A percentile compares a stretch with the other conserved stretches of the same genome.
These are phyloP conservation scores for Empidonax alnorum DNA, from an alignment of 2,113 vertebrate genomes.

Conservation along the genomic window DNA sequence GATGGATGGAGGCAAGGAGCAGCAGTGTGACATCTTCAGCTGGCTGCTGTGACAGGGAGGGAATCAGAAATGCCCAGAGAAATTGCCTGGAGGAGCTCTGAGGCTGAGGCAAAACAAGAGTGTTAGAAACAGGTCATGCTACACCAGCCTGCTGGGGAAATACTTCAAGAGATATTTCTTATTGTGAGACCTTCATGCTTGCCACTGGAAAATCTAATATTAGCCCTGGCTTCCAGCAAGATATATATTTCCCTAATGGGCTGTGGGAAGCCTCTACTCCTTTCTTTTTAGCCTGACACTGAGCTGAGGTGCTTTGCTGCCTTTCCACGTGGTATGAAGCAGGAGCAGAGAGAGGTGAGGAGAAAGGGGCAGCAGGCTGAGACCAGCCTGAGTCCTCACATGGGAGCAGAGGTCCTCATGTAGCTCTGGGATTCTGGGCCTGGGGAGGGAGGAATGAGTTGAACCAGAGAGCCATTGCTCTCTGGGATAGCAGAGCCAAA, in stretches of 20 bases:
- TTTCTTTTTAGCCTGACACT: not conserved
- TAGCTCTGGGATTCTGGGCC: not conserved
- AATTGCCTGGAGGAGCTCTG: not conserved
- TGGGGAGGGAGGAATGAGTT: rapidly evolving
- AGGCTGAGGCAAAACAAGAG: not conserved
- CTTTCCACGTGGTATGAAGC: rapidly evolving
- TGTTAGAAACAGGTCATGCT: not conserved
- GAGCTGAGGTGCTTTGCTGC: not conserved
- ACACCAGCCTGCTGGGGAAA: not conserved
- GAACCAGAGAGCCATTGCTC: not conserved
- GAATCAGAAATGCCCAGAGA: slow-evolving; percentile 13
- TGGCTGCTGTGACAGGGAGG: not conserved
- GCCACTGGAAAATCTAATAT: slow-evolving; percentile 13
- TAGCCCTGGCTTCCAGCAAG: not conserved
- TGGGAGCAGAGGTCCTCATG: not conserved
- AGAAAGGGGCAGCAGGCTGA: not conserved
- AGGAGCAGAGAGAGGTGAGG: not conserved
- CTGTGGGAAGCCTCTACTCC: not conserved
- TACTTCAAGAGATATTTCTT: not conserved
- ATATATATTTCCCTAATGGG: not conserved
- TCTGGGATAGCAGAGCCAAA: not conserved
- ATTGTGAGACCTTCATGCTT: not conserved
- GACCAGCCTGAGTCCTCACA: not conserved
- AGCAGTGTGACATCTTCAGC: slow-evolving; percentile 54
- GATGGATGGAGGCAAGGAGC: slow-evolving; percentile 38